Conservation (phyloP, 2,888 invertebrate genomes). For the Aquatica leii region DNA sequence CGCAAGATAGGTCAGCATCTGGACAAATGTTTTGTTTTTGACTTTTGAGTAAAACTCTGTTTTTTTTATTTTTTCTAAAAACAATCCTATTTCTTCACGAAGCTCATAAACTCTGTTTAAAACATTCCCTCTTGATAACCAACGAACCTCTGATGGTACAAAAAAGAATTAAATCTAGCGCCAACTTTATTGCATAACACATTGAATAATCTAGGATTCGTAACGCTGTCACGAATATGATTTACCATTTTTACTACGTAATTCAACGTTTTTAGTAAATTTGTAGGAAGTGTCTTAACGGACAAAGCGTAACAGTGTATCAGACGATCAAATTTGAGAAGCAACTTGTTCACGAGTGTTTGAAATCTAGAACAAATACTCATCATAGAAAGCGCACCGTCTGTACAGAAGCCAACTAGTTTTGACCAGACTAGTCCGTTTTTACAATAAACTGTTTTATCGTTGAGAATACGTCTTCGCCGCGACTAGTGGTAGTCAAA, state of each 20-base stretch:
- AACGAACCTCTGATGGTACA: too few relatives aligned
- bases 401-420: constrained; percentile 41
- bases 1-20: constrained; percentile 6
- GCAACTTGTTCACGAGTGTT: constrained; percentile 43
- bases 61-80: not conserved
- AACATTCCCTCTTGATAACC: not conserved
- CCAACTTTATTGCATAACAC: too few relatives aligned
- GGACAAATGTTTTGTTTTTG: not conserved
- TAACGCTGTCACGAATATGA: too few relatives aligned
- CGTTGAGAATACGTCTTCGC: constrained; percentile 44
- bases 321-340: constrained; percentile 38
- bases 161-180: too few relatives aligned
- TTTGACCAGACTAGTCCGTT: constrained; percentile 38
- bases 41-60: constrained; percentile 2
- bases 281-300: not conserved
- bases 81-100: constrained; percentile 9
- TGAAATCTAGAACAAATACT: constrained; percentile 42
- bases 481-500: constrained; percentile 42
- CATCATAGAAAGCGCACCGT: constrained; percentile 39
- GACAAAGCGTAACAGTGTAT: constrained; percentile 18
- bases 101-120: not conserved
- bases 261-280: too few relatives aligned
- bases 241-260: not conserved
- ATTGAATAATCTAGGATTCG: too few relatives aligned
- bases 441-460: constrained; percentile 1